Conservation (phyloP, 2,797 vertebrate species). For the Hippocampus kuda region DNA sequence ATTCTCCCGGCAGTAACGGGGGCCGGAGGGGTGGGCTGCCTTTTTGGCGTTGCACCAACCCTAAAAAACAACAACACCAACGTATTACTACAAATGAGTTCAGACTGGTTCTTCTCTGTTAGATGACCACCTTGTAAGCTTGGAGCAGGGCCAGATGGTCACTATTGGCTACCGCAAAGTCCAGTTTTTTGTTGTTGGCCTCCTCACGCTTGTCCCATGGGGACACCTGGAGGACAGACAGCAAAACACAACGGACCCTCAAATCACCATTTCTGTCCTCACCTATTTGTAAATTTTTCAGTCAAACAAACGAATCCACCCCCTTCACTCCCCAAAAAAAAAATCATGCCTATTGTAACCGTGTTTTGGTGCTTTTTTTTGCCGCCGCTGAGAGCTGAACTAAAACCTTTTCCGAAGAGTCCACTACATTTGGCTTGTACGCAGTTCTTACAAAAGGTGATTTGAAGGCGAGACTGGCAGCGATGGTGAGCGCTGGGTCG, state of each 20-base stretch:
- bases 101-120: no score
- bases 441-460: slow-evolving; percentile 66
- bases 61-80: slow-evolving; percentile 51
- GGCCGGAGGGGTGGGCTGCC: slow-evolving; percentile 71
- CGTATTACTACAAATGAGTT: neutral
- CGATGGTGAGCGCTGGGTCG: slow-evolving; percentile 92
- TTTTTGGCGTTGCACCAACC: slow-evolving; percentile 80
- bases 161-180: slow-evolving; percentile 84
- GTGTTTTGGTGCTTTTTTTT: no score
- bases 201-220: slow-evolving; percentile 96
- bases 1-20: slow-evolving; percentile 85
- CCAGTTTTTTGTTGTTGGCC: slow-evolving; percentile 86
- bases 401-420: no score
- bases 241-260: neutral
- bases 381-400: no score
- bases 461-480: slow-evolving; percentile 93
- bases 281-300: no score
- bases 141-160: slow-evolving; percentile 89
- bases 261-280: neutral
- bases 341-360: no score
- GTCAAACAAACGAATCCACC: neutral
- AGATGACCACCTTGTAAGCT: slow-evolving; percentile 79
- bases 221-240: slow-evolving; percentile 72
- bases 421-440: neutral
- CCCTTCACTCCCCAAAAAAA: no score